These are phyloP conservation scores for Stomatorhinus walkeri DNA, from an alignment of 2,797 vertebrate genomes.

Conservation along the genomic window DNA sequence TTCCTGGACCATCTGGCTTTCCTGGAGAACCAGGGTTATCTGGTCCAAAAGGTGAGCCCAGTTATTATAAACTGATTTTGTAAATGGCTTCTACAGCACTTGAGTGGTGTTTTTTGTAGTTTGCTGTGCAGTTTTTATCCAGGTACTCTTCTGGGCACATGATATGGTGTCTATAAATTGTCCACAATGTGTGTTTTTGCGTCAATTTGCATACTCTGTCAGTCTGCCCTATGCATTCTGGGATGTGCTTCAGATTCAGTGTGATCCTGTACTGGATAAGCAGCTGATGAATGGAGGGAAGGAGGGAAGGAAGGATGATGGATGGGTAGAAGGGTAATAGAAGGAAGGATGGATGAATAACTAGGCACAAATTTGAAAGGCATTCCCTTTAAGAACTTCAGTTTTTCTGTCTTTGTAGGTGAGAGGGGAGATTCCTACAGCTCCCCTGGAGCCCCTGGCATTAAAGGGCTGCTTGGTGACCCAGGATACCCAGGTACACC, in stretches of 20 bases:
- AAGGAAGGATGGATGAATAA: not conserved
- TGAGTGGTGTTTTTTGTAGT: not conserved
- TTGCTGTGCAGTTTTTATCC: not conserved
- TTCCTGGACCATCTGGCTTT: conserved; percentile 62
- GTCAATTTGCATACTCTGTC: not conserved
- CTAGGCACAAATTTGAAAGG: not conserved
- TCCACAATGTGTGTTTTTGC: not conserved
- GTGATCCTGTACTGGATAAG: not conserved
- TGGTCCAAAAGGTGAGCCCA: conserved; percentile 75
- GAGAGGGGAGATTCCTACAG: conserved; percentile 58
- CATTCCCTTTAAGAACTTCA: not conserved
- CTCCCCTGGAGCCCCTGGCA: conserved; percentile 62
- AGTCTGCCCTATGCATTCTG: not conserved
- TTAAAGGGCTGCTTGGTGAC: conserved; percentile 68
- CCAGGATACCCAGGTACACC: conserved; percentile 68
- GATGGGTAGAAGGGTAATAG: not conserved
- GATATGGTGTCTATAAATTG: not conserved
- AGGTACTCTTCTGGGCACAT: not conserved
- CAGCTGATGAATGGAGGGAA: not conserved
- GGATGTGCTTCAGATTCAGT: not conserved
- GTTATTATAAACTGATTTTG: not conserved
- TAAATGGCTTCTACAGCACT: not conserved
- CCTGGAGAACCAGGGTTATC: conserved; percentile 64
- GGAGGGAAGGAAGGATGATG: not conserved
- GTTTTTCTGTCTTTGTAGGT: conserved; percentile 49